Evolutionary conservation across 2,797 vertebrate genomes (phyloP), one percentile per base, ranked within the genome.

Genomic region (Podarcis siculus): DNA sequence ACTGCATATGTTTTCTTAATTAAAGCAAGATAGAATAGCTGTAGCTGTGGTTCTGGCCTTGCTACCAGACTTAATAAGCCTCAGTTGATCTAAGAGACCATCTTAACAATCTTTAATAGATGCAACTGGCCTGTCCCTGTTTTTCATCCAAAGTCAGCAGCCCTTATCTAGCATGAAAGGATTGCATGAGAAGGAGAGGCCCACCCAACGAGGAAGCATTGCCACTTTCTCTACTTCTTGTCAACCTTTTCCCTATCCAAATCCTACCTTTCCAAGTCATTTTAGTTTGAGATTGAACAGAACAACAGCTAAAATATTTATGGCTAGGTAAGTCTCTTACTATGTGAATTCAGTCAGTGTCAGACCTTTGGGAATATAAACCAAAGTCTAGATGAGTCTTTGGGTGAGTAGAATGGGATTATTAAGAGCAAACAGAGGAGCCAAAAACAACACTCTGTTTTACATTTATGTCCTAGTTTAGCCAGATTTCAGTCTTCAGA

Each of bases 401-500:
- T 61, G 21, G 42, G n/a, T 79, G 76, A 61, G 61, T 1, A 45
- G 19, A 86, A 78, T 5, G 82, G 35, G 39, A 55, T 90, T 88
- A 82, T 64, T 87, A 82, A 21, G 25, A 85, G 32, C 19, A 30
- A 72, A 66, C 0, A 32, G 35, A 86, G 78, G 72, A 82, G 25
- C 86, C 19, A 6, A 89, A 85, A 71, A 9, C 13, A 89, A 72
- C 72, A 19, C 0, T 58, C 19, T 17, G 35, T 85, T 86, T 85
- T 67, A 66, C 42, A 76, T 85, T 35, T 21, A 32, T 55, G 35
- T 87, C 84, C 84, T 92, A 85, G 25, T 35, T 82, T 79, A 55
- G 66, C 17, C 83, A 91, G n/a, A 82, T 89, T 91, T 89, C 78
- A 92, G 87, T 89, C 82, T 77, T 90, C 6, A 5, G 55, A 2